Evolutionary conservation across 2,888 invertebrate species (phyloP).

Genomic region (Neelides folsomi): DNA sequence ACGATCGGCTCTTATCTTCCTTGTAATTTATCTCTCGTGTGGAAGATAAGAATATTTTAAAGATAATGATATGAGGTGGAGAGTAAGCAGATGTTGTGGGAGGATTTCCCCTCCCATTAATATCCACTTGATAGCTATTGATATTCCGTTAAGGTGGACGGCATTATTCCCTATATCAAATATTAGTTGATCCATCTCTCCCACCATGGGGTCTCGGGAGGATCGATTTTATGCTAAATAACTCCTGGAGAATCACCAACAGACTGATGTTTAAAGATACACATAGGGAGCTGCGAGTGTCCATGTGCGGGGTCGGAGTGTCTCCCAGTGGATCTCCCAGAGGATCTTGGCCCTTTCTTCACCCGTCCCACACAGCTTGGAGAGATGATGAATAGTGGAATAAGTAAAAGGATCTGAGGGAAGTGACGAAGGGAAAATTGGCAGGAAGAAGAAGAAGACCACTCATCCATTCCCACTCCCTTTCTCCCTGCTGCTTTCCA

Average conservation of each 20-base stretch:
- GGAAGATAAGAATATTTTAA: slow-evolving; percentile 15
- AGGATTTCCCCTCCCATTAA: no score
- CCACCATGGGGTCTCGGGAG: slow-evolving; percentile 19
- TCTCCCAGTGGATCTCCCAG: background rate
- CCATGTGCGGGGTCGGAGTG: background rate
- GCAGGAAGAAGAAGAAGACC: no score
- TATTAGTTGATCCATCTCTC: slow-evolving; percentile 12
- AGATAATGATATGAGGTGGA: slow-evolving; percentile 22
- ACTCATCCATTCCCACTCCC: no score
- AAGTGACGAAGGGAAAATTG: no score
- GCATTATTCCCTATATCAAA: background rate
- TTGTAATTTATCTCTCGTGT: no score
- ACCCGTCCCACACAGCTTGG: background rate
- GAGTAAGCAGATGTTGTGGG: no score
- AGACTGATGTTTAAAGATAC: background rate
- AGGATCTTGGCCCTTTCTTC: background rate
- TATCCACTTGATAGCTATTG: slow-evolving; percentile 22
- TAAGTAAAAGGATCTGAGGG: background rate
- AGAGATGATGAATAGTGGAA: slow-evolving; percentile 19
- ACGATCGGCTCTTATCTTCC: no score
- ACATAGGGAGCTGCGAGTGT: background rate
- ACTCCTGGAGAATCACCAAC: slow-evolving; percentile 6
- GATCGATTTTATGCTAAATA: slow-evolving; percentile 34
- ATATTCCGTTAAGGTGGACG: slow-evolving; percentile 15
- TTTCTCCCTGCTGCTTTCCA: no score